Evolutionary conservation across 2,888 invertebrate genomes (phyloP).

Genomic region (Chironomus riparius): DNA sequence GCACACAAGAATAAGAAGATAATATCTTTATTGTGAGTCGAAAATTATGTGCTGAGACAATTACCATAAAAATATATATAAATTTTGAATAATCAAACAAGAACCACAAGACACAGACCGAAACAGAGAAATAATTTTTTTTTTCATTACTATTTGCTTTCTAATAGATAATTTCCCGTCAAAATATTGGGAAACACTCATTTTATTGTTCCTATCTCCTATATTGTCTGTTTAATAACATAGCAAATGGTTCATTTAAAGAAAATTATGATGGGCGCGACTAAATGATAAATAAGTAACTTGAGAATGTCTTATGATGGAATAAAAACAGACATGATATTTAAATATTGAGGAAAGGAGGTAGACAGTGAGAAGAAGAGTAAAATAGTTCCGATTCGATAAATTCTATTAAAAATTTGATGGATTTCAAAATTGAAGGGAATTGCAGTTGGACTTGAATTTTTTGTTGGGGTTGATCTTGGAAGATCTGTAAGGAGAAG

Average conservation of each 20-base stretch:
- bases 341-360: not conserved
- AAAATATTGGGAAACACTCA: not conserved
- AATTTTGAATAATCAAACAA: not conserved
- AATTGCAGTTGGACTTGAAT: not conserved
- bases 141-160: not conserved
- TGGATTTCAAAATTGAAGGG: too few species aligned
- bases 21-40: not conserved
- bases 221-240: not conserved
- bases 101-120: not conserved
- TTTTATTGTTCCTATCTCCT: not conserved
- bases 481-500: too few species aligned
- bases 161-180: not conserved
- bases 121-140: too few species aligned
- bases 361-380: not conserved
- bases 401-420: not conserved
- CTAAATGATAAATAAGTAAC: not conserved
- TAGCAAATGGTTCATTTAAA: not conserved
- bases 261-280: not conserved
- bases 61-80: constrained; percentile 14
- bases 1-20: too few species aligned
- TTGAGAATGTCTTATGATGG: too few species aligned
- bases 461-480: not conserved
- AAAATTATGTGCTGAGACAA: constrained; percentile 12
- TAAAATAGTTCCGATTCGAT: not conserved
- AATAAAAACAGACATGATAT: too few species aligned